Conservation (phyloP, 2,113 vertebrate genomes). For the Catagonus wagneri region DNA sequence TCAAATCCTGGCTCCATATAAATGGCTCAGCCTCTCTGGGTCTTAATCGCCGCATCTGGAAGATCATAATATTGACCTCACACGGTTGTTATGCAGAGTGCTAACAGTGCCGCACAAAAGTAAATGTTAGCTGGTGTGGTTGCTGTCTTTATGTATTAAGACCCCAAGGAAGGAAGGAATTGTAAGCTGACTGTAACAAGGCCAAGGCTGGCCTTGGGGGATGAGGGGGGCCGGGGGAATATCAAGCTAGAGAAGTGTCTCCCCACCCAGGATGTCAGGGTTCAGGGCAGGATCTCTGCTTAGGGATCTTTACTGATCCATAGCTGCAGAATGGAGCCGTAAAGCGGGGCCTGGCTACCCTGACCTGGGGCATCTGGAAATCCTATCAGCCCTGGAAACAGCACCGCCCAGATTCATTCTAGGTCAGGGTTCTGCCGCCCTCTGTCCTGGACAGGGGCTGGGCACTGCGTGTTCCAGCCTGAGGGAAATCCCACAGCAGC, state of each 20-base stretch:
- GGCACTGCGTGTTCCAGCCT: not conserved
- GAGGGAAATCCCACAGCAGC: not conserved
- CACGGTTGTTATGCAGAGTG: not conserved
- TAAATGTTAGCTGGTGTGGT: not conserved
- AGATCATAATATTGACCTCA: not conserved
- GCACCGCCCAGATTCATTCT: not conserved
- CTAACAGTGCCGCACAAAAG: slow-evolving; percentile 1
- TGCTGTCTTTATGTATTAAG: not conserved
- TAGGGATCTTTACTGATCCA: no score
- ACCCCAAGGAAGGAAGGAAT: not conserved
- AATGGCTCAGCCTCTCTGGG: not conserved
- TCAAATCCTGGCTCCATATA: not conserved
- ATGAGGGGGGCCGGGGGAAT: not conserved
- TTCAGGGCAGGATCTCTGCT: not conserved
- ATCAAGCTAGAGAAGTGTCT: not conserved
- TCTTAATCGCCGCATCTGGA: not conserved
- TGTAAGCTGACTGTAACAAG: not conserved
- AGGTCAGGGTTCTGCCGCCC: not conserved
- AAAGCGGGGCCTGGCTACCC: not conserved
- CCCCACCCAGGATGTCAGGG: not conserved
- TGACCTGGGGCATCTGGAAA: not conserved
- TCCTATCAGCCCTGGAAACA: not conserved
- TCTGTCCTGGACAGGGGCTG: not conserved
- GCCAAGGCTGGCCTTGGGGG: not conserved
- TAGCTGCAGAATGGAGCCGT: not conserved